A percentile compares a stretch with the other conserved stretches of the same genome.
These are phyloP conservation scores for Stegostoma tigrinum DNA, from an alignment of 2,113 vertebrate species.

Conservation along the genomic window DNA sequence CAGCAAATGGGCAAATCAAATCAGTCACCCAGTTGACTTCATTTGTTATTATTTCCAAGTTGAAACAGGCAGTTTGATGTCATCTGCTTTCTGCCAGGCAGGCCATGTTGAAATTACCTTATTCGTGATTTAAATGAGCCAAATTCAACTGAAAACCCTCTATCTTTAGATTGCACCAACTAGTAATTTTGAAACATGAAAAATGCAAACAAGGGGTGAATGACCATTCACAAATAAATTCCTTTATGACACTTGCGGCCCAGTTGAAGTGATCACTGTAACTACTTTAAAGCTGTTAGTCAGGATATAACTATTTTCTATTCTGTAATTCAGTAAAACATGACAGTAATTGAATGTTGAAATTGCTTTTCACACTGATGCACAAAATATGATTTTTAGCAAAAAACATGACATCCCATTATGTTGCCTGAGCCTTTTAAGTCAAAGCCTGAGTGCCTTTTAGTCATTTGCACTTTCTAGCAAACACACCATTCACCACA, in stretches of 20 bases:
- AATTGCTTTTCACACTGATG: conserved; percentile 35
- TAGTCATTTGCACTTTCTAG: background rate
- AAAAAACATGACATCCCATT: conserved; percentile 22
- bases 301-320: background rate
- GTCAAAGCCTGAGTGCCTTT: conserved; percentile 9
- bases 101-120: background rate
- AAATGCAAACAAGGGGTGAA: background rate
- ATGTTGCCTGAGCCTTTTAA: conserved; percentile 16
- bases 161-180: background rate
- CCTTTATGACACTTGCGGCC: background rate
- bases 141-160: background rate
- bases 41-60: background rate
- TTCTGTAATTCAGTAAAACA: conserved; percentile 32
- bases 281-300: conserved; percentile 8
- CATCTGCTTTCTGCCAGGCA: background rate
- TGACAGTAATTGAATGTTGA: conserved; percentile 36
- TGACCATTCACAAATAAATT: background rate
- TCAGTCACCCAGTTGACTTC: background rate
- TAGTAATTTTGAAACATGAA: background rate
- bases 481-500: background rate
- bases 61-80: background rate
- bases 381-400: conserved; percentile 31
- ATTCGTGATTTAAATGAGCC: background rate
- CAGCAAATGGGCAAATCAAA: background rate
- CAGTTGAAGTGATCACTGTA: background rate